Base-by-base conservation (phyloP, 2,113 vertebrate species). In the Heterotilapia buettikoferi region DNA sequence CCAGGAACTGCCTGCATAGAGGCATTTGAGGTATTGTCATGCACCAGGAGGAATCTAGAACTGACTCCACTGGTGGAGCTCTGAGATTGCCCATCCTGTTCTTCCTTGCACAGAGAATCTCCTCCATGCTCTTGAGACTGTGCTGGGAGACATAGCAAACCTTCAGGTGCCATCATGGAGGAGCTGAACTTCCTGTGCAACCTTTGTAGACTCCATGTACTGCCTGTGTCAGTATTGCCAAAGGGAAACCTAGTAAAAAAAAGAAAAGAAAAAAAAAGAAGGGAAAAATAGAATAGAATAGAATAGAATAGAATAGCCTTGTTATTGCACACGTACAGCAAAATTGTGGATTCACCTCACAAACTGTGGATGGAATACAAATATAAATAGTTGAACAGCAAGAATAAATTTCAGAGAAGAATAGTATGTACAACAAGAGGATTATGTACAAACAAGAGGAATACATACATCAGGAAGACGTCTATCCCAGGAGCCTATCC, bases 81-180 rank as follows among this genome's bases (percentile, higher is more conserved):
- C 24, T 59, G 24, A 57, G 54, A 50, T 50, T 50, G 47, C 21
- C 54, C 54, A 56, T 26, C 54, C 11, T 13, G 21, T 7, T 56
- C 2, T 13, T 56, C 11, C 53, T 56, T 13, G 1, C 2, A 56
- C 53, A 13, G 53, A 56, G 13, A 29, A 57, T 57, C 24, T 57
- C 24, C 24, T 29, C 56, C 14, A 31, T 4, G 14, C 26, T 61
- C 57, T 61, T 29, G 1, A 59, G 56, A 59, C 24, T 59, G 24
- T 59, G 1, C 56, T 59, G 2, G 24, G 1, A 29, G 0, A 59
- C 56, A 26, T 6, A 14, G 43, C 3, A 1, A 45, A 45, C 13
- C 43, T 45, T 45, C 12, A 14, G 43, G 43, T 45, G 43, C 43
- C 3, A 45, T 45, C 43, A 50, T 29, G 1, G 56, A 9, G 3